A percentile compares a stretch with the other conserved stretches of the same genome.
phyloP scores from a whole-genome alignment of 2,113 vertebrate genomes.

The Daphoenositta chrysoptera region DNA sequence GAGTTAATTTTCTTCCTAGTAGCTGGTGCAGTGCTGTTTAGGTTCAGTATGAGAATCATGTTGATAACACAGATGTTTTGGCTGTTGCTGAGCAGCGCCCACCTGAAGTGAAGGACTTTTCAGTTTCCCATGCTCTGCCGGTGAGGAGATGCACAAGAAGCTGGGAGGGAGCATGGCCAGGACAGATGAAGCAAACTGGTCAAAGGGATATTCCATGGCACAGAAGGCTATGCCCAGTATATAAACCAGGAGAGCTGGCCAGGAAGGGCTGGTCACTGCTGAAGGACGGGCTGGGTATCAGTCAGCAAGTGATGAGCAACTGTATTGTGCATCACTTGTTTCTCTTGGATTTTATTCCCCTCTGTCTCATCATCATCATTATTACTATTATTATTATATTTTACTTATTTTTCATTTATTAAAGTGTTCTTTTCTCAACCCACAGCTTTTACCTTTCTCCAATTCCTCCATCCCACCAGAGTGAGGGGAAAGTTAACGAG shows the following conservation, averaged over 20 bases:
- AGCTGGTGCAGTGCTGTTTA: neutral
- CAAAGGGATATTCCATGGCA: neutral
- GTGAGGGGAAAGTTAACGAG: rapidly evolving
- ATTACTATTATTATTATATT: too few relatives aligned
- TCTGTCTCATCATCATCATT: neutral
- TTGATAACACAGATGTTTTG: neutral
- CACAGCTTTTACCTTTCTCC: neutral
- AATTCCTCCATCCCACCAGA: neutral
- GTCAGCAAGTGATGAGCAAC: rapidly evolving
- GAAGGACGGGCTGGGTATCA: neutral
- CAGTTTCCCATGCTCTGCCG: neutral
- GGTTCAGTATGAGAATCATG: neutral
- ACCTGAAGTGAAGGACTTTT: neutral
- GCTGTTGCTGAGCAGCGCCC: neutral
- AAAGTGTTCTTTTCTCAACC: neutral
- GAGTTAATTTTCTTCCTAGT: neutral
- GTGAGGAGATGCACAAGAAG: neutral
- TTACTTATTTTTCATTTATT: neutral
- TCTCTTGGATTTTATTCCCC: neutral
- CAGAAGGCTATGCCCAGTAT: neutral
- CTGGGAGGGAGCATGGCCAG: neutral
- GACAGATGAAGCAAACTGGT: neutral
- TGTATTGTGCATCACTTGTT: neutral
- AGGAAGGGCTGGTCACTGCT: neutral
- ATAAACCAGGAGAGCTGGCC: neutral